Conservation (phyloP, 2,797 vertebrate genomes). For the Eurystomus glaucurus region DNA sequence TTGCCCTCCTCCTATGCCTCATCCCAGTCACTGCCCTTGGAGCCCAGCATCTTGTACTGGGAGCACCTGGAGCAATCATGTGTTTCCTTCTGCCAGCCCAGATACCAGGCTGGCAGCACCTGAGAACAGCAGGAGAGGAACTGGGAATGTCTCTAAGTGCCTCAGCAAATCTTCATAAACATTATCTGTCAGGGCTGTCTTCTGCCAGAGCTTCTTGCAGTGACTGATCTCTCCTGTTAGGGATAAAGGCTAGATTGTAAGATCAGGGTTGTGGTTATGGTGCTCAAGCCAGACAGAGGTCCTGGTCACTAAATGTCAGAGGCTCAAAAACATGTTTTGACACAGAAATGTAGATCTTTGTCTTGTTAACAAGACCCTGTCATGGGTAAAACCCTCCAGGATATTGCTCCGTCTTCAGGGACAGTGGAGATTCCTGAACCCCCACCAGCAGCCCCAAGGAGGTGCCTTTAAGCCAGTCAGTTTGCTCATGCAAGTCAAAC, state of each 20-base stretch:
- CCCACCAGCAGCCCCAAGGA: neutral
- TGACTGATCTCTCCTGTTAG: neutral
- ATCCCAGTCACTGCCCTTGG: neutral
- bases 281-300: neutral
- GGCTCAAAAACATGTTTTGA: neutral
- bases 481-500: neutral
- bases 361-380: neutral
- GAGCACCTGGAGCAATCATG: fast-evolving
- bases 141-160: neutral
- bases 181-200: neutral
- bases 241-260: neutral
- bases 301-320: neutral
- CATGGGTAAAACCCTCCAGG: neutral
- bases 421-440: neutral
- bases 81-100: neutral
- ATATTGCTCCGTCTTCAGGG: neutral
- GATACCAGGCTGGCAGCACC: neutral
- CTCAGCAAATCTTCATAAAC: neutral
- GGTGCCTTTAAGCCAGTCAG: fast-evolving
- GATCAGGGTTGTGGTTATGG: fast-evolving
- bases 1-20: fast-evolving
- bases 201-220: fast-evolving
- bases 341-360: neutral
- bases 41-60: neutral
- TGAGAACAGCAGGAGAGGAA: neutral